These are phyloP conservation scores for Eumeta japonica DNA, from an alignment of 1,140 invertebrate species.

Conservation along the genomic window DNA sequence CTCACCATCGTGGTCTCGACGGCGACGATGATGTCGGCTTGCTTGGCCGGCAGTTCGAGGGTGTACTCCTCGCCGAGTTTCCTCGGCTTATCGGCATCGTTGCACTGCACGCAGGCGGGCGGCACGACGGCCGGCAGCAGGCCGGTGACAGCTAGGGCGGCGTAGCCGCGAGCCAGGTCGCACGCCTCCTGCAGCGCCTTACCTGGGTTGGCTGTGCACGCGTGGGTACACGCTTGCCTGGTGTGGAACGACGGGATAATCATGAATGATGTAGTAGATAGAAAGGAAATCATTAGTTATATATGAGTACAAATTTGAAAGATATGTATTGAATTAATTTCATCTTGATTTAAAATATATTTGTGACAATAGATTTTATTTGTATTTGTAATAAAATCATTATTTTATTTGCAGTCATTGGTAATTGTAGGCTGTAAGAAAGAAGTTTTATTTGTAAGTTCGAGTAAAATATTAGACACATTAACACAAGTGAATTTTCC, in stretches of 20 bases:
- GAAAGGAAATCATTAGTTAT: neutral
- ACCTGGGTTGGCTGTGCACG: constrained; percentile 49
- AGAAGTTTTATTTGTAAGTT: no score
- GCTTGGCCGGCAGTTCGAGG: constrained; percentile 65
- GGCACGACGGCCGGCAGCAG: constrained; percentile 61
- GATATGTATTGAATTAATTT: constrained; percentile 21
- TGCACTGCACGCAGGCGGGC: constrained; percentile 63
- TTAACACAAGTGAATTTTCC: no score
- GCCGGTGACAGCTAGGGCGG: constrained; percentile 54
- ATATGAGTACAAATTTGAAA: constrained; percentile 41
- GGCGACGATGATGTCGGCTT: constrained; percentile 72
- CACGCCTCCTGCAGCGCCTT: constrained; percentile 59
- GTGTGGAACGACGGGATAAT: constrained; percentile 23
- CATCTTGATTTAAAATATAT: neutral
- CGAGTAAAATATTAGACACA: no score
- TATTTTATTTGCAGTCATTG: no score
- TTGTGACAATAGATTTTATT: no score
- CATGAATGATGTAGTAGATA: neutral
- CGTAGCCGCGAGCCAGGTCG: constrained; percentile 61
- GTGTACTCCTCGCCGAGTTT: constrained; percentile 62
- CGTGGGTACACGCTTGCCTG: constrained; percentile 67
- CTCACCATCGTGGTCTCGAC: constrained; percentile 62
- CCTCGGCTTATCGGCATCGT: constrained; percentile 53
- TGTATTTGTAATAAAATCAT: no score
- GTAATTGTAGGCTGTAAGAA: no score